phyloP scores from a whole-genome alignment of 2,888 invertebrate genomes.

The Silvanus unidentatus region DNA sequence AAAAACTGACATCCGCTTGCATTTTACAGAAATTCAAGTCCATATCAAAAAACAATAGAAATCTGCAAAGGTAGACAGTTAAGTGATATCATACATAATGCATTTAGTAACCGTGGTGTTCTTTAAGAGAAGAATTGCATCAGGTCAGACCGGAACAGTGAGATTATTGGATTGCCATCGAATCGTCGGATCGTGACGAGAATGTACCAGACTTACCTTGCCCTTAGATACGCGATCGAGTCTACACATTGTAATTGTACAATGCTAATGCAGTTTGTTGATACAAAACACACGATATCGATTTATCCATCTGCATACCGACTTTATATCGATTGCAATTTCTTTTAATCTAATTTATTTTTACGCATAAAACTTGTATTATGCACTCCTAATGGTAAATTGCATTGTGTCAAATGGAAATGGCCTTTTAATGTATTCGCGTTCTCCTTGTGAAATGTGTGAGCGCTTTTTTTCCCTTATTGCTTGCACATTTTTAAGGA shows the following conservation, averaged over 20 bases:
- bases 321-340: no score
- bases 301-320: constrained; percentile 16
- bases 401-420: no score
- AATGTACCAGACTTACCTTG: constrained; percentile 39
- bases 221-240: constrained; percentile 29
- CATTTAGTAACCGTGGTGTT: constrained; percentile 34
- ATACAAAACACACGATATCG: constrained; percentile 4
- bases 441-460: no score
- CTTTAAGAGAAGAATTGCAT: constrained; percentile 41
- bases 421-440: no score
- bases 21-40: constrained; percentile 28
- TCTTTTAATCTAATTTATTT: no score
- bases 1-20: constrained; percentile 37
- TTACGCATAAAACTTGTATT: no score
- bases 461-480: no score
- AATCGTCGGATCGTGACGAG: constrained; percentile 39
- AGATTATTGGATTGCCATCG: constrained; percentile 48
- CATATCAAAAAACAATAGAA: constrained; percentile 41
- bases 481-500: no score
- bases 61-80: constrained; percentile 34
- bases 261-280: neutral
- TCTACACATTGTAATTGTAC: neutral
- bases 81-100: constrained; percentile 31
- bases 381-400: no score
- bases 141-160: constrained; percentile 46